phyloP scores from a whole-genome alignment of 1,140 invertebrate species.

The Cotesia typhae region DNA sequence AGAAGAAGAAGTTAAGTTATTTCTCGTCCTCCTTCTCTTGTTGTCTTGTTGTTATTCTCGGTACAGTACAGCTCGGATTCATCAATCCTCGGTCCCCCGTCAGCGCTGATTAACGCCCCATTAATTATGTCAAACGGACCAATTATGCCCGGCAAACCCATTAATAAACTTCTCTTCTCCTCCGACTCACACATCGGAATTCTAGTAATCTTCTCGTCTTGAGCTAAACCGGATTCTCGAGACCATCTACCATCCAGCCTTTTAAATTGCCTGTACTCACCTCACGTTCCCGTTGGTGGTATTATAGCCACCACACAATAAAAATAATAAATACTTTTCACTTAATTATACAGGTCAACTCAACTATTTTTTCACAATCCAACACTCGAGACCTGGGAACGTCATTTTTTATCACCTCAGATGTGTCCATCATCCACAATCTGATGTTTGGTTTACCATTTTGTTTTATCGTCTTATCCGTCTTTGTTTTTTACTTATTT shows the following conservation, averaged over 20 bases:
- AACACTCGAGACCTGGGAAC: too few species aligned
- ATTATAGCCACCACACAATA: too few species aligned
- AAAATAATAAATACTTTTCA: too few species aligned
- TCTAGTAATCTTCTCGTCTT: conserved; percentile 12
- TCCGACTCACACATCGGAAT: conserved; percentile 30
- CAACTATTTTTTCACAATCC: too few species aligned
- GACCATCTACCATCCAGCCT: neutral
- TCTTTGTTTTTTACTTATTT: too few species aligned
- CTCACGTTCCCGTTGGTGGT: neutral
- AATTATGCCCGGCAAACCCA: conserved; percentile 37
- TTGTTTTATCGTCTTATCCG: too few species aligned
- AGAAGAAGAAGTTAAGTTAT: neutral
- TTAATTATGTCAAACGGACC: conserved; percentile 45
- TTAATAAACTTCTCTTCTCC: conserved; percentile 37
- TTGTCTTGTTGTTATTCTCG: neutral
- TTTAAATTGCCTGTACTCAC: neutral
- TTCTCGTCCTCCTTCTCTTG: neutral
- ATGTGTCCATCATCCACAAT: too few species aligned
- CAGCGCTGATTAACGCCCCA: conserved; percentile 44
- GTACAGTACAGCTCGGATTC: neutral
- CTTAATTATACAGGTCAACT: too few species aligned
- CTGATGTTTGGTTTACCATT: too few species aligned
- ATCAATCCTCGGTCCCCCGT: conserved; percentile 32
- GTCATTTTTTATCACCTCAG: too few species aligned
- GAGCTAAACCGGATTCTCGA: conserved; percentile 27